These are phyloP conservation scores for Candidula unifasciata DNA, from an alignment of 2,888 invertebrate species.

Conservation along the genomic window DNA sequence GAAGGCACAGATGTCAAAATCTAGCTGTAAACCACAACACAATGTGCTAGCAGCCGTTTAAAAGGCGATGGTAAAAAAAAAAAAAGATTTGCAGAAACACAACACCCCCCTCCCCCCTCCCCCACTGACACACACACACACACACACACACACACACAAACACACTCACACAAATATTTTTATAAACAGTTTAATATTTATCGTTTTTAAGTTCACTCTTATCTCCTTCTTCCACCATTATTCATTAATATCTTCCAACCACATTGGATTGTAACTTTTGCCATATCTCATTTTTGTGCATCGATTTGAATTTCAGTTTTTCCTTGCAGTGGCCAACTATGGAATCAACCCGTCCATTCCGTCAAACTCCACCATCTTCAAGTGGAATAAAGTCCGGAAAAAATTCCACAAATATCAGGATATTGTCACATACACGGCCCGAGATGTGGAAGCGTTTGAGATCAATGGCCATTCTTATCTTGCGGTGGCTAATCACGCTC, in stretches of 20 bases:
- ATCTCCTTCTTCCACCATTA: not conserved
- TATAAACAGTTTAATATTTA: too few species aligned
- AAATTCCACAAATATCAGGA: conserved; percentile 72
- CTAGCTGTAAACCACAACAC: too few species aligned
- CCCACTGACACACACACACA: too few species aligned
- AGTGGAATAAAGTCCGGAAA: conserved; percentile 70
- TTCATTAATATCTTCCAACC: not conserved
- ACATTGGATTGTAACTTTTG: not conserved
- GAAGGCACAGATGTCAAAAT: too few species aligned
- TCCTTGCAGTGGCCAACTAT: conserved; percentile 76
- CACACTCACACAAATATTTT: too few species aligned
- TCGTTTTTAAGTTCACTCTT: not conserved
- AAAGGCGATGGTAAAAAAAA: too few species aligned
- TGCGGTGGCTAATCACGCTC: conserved; percentile 75
- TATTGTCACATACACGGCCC: conserved; percentile 72
- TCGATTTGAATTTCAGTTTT: conserved; percentile 69
- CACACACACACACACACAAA: too few species aligned
- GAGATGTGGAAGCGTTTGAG: conserved; percentile 74
- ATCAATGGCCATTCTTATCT: conserved; percentile 71
- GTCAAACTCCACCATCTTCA: conserved; percentile 72
- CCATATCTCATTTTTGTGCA: conserved; percentile 25
- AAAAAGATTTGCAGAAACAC: too few species aligned
- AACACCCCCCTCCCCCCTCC: too few species aligned
- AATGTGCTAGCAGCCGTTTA: too few species aligned
- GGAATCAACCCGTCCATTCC: conserved; percentile 63